Percentiles rank a stretch among this genome's conserved stretches.
These are phyloP conservation scores for Tinea semifulvella DNA, from an alignment of 2,888 invertebrate species.

Conservation along the genomic window DNA sequence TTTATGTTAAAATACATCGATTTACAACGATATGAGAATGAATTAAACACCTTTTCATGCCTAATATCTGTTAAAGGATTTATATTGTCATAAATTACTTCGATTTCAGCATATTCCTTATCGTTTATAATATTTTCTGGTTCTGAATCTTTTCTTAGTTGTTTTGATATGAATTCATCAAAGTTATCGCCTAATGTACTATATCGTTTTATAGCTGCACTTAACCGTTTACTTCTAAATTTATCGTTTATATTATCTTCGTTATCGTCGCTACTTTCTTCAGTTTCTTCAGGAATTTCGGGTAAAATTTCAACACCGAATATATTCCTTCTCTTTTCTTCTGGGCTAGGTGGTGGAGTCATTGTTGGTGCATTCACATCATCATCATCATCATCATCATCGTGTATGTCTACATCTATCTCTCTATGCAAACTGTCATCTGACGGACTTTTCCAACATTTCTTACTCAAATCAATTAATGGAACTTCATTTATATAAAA, in stretches of 20 bases:
- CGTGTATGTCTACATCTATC: conserved; percentile 14
- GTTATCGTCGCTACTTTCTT: conserved; percentile 33
- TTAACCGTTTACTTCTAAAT: conserved; percentile 40
- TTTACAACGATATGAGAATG: conserved; percentile 51
- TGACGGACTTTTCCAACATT: conserved; percentile 59
- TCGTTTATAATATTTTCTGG: conserved; percentile 27
- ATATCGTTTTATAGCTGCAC: conserved; percentile 57
- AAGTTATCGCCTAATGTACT: conserved; percentile 59
- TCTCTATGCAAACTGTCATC: conserved; percentile 44
- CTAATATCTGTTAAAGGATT: conserved; percentile 52
- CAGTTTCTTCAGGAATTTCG: conserved; percentile 62
- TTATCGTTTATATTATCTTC: conserved; percentile 31
- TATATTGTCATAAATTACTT: conserved; percentile 50
- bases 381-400: conserved; percentile 17
- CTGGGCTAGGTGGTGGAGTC: conserved; percentile 55
- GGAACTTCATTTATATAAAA: conserved; percentile 42
- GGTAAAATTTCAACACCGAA: conserved; percentile 62
- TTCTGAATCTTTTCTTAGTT: conserved; percentile 44
- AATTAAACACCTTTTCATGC: conserved; percentile 52
- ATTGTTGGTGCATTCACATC: conserved; percentile 27
- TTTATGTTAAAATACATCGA: conserved; percentile 45
- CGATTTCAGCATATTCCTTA: conserved; percentile 41
- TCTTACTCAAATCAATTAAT: conserved; percentile 47
- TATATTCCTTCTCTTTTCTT: conserved; percentile 53
- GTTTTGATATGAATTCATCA: conserved; percentile 55